A percentile compares a stretch with the other conserved stretches of the same genome.
phyloP scores from a whole-genome alignment of 2,797 vertebrate species.

The Melanotaenia pygmaea region DNA sequence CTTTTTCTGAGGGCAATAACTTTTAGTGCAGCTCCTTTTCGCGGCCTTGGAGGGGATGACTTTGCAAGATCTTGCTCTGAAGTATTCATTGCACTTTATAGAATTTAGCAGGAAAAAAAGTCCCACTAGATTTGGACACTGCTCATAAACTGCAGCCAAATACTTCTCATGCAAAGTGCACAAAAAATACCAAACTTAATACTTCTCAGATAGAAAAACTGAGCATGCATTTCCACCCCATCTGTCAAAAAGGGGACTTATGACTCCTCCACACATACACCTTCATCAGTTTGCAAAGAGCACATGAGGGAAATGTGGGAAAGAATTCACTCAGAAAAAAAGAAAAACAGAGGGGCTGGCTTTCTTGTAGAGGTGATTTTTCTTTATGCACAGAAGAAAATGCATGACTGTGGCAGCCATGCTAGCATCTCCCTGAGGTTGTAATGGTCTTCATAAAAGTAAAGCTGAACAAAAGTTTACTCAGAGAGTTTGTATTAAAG shows the following conservation, averaged over 20 bases:
- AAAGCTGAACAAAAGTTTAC: neutral
- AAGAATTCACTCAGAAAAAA: neutral
- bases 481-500: neutral
- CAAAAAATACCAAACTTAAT: constrained; percentile 21
- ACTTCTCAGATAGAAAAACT: constrained; percentile 19
- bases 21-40: constrained; percentile 61
- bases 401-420: neutral
- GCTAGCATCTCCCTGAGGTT: neutral
- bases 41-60: constrained; percentile 53
- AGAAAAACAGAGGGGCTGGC: neutral
- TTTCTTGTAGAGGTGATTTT: neutral
- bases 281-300: neutral
- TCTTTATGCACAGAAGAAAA: neutral
- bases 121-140: constrained; percentile 25
- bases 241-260: constrained; percentile 3
- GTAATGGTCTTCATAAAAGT: neutral
- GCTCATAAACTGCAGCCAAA: constrained; percentile 19
- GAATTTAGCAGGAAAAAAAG: constrained; percentile 21
- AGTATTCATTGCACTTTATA: constrained; percentile 43
- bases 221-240: constrained; percentile 39
- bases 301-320: neutral
- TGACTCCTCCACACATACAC: neutral
- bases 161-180: constrained; percentile 22
- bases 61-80: constrained; percentile 48
- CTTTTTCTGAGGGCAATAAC: constrained; percentile 68